phyloP scores from a whole-genome alignment of 2,797 vertebrate genomes.

The Tolypeutes matacus region DNA sequence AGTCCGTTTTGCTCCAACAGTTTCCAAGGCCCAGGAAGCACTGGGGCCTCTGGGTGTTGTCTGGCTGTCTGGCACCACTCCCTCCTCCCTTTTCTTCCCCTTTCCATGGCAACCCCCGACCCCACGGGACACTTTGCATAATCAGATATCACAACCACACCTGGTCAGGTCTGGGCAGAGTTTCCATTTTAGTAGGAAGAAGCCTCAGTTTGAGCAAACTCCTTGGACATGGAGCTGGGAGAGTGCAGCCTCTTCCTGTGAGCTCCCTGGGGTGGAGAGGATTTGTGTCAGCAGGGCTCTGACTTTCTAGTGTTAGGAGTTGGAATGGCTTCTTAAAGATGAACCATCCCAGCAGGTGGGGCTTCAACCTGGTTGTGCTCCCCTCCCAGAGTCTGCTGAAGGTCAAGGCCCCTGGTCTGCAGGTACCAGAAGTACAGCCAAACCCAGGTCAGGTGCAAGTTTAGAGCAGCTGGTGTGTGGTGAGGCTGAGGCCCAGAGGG shows the following conservation, averaged over 20 bases:
- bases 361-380: neutral
- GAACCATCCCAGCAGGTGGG: neutral
- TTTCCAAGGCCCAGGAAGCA: neutral
- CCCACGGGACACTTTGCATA: neutral
- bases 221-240: neutral
- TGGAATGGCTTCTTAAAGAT: too few species aligned
- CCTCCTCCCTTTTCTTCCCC: neutral
- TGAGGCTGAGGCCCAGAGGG: neutral
- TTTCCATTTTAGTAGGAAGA: neutral
- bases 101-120: neutral
- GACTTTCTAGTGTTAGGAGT: neutral
- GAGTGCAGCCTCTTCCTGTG: neutral
- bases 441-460: rapidly evolving
- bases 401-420: neutral
- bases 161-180: neutral
- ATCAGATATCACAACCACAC: neutral
- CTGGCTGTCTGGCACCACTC: neutral
- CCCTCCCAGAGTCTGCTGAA: neutral
- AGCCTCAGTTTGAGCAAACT: neutral
- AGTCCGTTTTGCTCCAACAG: neutral
- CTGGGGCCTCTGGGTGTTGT: neutral
- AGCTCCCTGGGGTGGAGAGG: neutral
- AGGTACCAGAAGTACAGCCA: rapidly evolving
- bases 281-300: neutral
- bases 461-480: neutral